These are phyloP conservation scores for Sebastes fasciatus DNA, from an alignment of 2,113 vertebrate species.

Conservation along the genomic window DNA sequence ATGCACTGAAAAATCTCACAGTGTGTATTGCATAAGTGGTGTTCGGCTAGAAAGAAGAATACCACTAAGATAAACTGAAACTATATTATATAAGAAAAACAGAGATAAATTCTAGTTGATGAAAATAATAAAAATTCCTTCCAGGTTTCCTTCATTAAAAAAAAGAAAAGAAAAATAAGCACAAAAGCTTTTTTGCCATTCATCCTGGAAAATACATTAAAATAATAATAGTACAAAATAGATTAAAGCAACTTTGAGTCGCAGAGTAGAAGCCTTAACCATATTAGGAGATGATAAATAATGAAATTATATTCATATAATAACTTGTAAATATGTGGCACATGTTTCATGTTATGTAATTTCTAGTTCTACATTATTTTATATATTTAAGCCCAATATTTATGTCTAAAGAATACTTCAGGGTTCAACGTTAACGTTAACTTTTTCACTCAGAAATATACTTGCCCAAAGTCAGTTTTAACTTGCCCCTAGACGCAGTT, in stretches of 20 bases:
- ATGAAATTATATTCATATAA: constrained; percentile 1
- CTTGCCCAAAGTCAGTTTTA: no score
- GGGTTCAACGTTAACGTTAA: no score
- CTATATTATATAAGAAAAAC: not conserved
- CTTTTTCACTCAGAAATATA: no score
- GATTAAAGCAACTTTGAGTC: not conserved
- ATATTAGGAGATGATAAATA: not conserved
- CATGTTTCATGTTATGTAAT: not conserved
- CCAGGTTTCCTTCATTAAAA: not conserved
- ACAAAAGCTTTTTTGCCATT: not conserved
- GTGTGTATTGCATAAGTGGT: not conserved
- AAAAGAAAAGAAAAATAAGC: not conserved
- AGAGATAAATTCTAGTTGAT: not conserved
- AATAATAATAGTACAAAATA: not conserved
- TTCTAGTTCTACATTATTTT: not conserved
- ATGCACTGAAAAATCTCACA: not conserved
- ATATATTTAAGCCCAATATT: not conserved
- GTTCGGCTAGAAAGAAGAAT: constrained; percentile 4
- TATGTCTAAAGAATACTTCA: not conserved
- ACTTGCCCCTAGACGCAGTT: no score
- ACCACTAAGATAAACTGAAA: not conserved
- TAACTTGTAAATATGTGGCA: not conserved
- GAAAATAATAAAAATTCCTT: not conserved
- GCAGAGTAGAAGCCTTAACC: not conserved
- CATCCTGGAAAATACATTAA: not conserved